Evolutionary conservation across 2,797 vertebrate genomes (phyloP).

Genomic region (Poecilia velifera): DNA sequence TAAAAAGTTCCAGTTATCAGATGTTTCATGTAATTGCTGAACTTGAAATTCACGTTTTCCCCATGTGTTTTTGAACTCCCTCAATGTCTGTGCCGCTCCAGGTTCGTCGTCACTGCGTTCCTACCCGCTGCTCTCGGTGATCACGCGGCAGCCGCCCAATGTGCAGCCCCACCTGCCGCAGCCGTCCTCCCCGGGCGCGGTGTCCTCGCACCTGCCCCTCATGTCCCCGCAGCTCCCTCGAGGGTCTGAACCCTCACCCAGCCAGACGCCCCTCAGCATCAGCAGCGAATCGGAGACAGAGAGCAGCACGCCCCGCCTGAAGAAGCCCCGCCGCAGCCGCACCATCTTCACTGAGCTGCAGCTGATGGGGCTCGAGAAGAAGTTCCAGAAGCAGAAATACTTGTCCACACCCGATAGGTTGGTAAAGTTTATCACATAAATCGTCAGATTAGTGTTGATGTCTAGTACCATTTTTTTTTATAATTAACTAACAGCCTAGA

Average conservation of each 20-base stretch:
- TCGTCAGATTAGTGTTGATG: neutral
- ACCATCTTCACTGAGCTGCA: slow-evolving; percentile 99
- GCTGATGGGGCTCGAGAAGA: slow-evolving; percentile 98
- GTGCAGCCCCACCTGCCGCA: slow-evolving; percentile 64
- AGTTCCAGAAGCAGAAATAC: slow-evolving; percentile 99
- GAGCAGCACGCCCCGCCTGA: slow-evolving; percentile 82
- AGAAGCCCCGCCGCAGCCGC: slow-evolving; percentile 93
- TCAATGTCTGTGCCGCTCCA: slow-evolving; percentile 59
- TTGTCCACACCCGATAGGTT: slow-evolving; percentile 97
- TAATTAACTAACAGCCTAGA: neutral
- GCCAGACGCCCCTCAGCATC: slow-evolving; percentile 81
- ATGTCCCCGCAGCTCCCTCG: slow-evolving; percentile 76
- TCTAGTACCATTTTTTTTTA: neutral
- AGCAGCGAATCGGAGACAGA: slow-evolving; percentile 96
- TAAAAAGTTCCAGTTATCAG: slow-evolving; percentile 34
- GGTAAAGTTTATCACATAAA: slow-evolving; percentile 39
- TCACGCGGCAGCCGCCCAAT: slow-evolving; percentile 88
- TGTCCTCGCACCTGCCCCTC: slow-evolving; percentile 80
- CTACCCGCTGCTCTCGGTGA: slow-evolving; percentile 92
- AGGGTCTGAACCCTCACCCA: slow-evolving; percentile 59
- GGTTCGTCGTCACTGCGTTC: slow-evolving; percentile 88
- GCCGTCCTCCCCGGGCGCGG: slow-evolving; percentile 39
- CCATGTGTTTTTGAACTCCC: slow-evolving; percentile 21
- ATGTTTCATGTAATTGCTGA: slow-evolving; percentile 11
- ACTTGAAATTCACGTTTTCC: slow-evolving; percentile 36